Percentiles rank a stretch among this genome's conserved stretches.
These are phyloP conservation scores for Argentina silus DNA, from an alignment of 2,797 vertebrate species.

Conservation along the genomic window DNA sequence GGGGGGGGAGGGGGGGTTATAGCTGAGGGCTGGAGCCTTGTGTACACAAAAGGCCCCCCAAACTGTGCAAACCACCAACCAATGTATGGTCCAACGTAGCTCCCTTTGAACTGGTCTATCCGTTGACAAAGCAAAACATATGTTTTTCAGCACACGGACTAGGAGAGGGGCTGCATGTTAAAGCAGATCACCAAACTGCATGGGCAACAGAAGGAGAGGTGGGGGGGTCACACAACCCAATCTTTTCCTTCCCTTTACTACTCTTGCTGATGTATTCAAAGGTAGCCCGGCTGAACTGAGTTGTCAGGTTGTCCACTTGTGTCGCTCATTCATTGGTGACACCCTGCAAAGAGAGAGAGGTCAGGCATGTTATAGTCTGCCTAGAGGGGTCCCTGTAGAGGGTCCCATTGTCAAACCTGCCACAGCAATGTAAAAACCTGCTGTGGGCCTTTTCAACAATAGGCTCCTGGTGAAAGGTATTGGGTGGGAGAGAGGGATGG, in stretches of 20 bases:
- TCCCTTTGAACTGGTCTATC: conserved; percentile 8
- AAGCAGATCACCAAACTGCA: conserved; percentile 3
- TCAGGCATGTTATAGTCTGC: conserved; percentile 35
- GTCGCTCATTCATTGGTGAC: conserved; percentile 65
- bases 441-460: conserved; percentile 73
- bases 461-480: conserved; percentile 63
- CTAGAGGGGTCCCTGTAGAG: conserved; percentile 26
- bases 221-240: conserved; percentile 18
- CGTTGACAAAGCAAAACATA: conserved; percentile 7
- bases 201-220: background rate
- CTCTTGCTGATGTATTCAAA: conserved; percentile 38
- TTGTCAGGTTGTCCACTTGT: conserved; percentile 49
- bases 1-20: conserved; percentile 13
- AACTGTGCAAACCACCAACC: conserved; percentile 36
- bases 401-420: conserved; percentile 59
- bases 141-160: background rate
- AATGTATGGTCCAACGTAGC: conserved; percentile 12
- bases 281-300: conserved; percentile 45
- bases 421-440: conserved; percentile 54
- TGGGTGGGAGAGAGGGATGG: conserved; percentile 47
- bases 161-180: background rate
- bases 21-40: conserved; percentile 28
- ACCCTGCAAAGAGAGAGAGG: conserved; percentile 64
- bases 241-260: conserved; percentile 37
- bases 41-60: conserved; percentile 31